Evolutionary conservation across 2,888 invertebrate species (phyloP).

Genomic region (Euzetes globulus): DNA sequence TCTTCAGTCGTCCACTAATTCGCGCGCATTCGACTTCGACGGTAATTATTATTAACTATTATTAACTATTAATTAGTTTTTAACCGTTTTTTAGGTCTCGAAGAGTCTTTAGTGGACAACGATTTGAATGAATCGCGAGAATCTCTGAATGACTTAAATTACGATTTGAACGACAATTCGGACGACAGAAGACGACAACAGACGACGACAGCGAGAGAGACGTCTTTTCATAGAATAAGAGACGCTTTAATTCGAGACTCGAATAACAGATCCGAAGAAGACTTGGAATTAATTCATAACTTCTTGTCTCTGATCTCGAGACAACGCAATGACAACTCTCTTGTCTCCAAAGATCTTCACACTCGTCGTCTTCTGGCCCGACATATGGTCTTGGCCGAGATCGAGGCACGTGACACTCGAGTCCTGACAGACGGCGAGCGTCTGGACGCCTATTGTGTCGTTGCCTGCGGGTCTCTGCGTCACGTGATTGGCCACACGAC

Average conservation of each 20-base stretch:
- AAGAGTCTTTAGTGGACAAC: constrained; percentile 32
- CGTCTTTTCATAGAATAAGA: constrained; percentile 3
- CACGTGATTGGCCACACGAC: constrained; percentile 11
- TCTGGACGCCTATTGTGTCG: constrained; percentile 36
- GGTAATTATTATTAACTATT: neutral
- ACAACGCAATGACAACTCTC: neutral
- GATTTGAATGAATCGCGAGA: constrained; percentile 13
- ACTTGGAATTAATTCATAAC: constrained; percentile 26
- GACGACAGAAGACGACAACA: neutral
- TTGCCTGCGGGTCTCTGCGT: constrained; percentile 30
- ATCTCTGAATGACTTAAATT: constrained; percentile 3
- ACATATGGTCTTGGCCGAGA: constrained; percentile 34
- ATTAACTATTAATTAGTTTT: neutral
- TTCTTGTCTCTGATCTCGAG: constrained; percentile 5
- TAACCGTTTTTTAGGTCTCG: constrained; percentile 12
- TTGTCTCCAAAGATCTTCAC: neutral
- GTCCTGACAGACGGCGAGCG: constrained; percentile 33
- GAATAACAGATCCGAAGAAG: constrained; percentile 20
- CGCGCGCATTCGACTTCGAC: constrained; percentile 2
- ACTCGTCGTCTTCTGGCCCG: constrained; percentile 30
- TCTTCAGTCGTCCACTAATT: neutral
- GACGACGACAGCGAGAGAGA: neutral
- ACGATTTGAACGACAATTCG: neutral
- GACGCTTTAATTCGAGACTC: constrained; percentile 32
- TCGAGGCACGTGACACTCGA: constrained; percentile 32